A percentile compares a stretch with the other conserved stretches of the same genome.
Evolutionary conservation across 2,888 invertebrate genomes (phyloP).

Genomic region (Heliconius ismenius): DNA sequence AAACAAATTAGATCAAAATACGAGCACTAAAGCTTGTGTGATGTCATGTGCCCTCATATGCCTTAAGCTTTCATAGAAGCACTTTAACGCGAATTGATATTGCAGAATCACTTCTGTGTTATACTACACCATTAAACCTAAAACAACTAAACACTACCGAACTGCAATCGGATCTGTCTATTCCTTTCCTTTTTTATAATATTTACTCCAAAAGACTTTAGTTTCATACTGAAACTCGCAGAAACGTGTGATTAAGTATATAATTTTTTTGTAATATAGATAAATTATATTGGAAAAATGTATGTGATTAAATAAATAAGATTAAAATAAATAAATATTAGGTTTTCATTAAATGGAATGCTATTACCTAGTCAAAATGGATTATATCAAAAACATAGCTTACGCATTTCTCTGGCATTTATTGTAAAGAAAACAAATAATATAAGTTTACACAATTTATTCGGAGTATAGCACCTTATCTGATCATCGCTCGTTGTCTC

Average conservation of each 20-base stretch:
- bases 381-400: constrained; percentile 19
- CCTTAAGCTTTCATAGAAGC: constrained; percentile 9
- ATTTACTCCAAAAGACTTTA: constrained; percentile 23
- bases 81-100: background rate
- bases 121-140: background rate
- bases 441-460: constrained; percentile 25
- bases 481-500: constrained; percentile 21
- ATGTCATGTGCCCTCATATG: constrained; percentile 9
- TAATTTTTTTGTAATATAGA: constrained; percentile 24
- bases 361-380: constrained; percentile 15
- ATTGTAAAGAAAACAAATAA: constrained; percentile 27
- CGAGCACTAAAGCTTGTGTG: background rate
- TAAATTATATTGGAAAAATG: constrained; percentile 24
- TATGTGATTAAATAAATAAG: constrained; percentile 27
- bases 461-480: constrained; percentile 29
- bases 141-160: background rate
- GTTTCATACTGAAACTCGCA: constrained; percentile 25
- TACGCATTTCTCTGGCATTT: constrained; percentile 40
- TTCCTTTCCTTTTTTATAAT: constrained; percentile 20
- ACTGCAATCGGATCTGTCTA: background rate
- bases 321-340: constrained; percentile 23
- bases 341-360: constrained; percentile 22
- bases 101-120: background rate
- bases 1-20: constrained; percentile 1
- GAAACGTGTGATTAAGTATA: constrained; percentile 21